These are phyloP conservation scores for Sipha flava DNA, from an alignment of 1,140 invertebrate genomes.

Conservation along the genomic window DNA sequence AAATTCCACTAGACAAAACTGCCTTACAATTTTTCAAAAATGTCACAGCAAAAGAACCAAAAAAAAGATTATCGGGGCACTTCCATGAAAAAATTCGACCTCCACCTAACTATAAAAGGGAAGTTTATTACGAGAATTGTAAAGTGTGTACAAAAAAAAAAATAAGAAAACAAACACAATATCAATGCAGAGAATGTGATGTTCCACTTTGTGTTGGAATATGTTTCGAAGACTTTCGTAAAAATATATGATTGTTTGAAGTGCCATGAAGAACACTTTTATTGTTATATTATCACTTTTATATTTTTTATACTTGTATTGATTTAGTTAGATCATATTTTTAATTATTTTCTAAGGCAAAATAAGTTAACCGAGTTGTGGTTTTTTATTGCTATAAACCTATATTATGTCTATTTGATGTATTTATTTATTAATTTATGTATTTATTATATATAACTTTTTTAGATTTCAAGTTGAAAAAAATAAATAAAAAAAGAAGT, in stretches of 20 bases:
- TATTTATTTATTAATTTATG: no score
- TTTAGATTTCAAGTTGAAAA: no score
- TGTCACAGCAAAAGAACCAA: background rate
- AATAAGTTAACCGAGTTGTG: no score
- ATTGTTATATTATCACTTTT: background rate
- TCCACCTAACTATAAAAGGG: background rate
- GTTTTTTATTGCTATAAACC: no score
- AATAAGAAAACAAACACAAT: background rate
- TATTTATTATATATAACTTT: no score
- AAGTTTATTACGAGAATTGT: background rate
- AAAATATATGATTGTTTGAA: background rate
- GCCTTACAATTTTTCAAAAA: background rate
- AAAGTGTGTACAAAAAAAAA: background rate
- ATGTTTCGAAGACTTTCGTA: background rate
- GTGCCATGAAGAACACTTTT: background rate
- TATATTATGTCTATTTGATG: no score
- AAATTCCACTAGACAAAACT: background rate
- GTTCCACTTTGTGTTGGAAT: background rate
- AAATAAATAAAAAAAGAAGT: no score
- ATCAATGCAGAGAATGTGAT: background rate
- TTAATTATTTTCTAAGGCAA: no score
- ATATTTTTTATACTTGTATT: no score
- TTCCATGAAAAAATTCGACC: background rate
- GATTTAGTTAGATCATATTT: background rate
- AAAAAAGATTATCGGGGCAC: background rate